phyloP scores from a whole-genome alignment of 2,888 invertebrate genomes.

The Luperina nickerlii region DNA sequence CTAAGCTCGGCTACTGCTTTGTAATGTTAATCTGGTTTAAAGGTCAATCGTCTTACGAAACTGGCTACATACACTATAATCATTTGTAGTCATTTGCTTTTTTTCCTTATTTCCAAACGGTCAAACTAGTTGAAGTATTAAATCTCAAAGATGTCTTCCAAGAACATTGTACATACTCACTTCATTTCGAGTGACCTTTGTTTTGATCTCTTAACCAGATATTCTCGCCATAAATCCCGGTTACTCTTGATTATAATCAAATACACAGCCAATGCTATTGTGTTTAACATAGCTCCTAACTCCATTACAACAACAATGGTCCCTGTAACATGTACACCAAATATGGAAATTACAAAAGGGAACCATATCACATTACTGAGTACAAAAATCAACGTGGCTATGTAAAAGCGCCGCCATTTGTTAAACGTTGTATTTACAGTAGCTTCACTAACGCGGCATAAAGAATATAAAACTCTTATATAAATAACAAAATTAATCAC shows the following conservation, averaged over 20 bases:
- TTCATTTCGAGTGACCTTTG: slow-evolving; percentile 3
- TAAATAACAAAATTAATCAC: slow-evolving; percentile 16
- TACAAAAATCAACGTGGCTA: slow-evolving; percentile 30
- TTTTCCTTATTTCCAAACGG: too few relatives aligned
- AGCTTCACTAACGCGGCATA: neutral
- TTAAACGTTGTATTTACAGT: neutral
- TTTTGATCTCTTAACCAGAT: slow-evolving; percentile 13
- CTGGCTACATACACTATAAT: neutral
- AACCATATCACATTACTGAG: slow-evolving; percentile 12
- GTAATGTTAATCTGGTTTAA: neutral
- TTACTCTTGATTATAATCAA: slow-evolving; percentile 24
- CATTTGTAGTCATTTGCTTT: too few relatives aligned
- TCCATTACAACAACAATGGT: slow-evolving; percentile 1
- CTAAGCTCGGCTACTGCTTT: too few relatives aligned
- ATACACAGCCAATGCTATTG: slow-evolving; percentile 15
- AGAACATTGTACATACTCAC: neutral
- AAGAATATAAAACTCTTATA: neutral
- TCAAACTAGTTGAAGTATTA: neutral
- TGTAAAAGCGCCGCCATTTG: slow-evolving; percentile 28
- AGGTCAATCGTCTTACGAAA: neutral
- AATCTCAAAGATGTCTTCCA: neutral
- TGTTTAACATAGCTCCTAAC: slow-evolving; percentile 10
- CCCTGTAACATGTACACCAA: neutral
- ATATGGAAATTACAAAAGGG: neutral
- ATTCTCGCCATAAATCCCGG: slow-evolving; percentile 26